Conservation (phyloP, 1,140 invertebrate species). For the Trichoplusia ni region DNA sequence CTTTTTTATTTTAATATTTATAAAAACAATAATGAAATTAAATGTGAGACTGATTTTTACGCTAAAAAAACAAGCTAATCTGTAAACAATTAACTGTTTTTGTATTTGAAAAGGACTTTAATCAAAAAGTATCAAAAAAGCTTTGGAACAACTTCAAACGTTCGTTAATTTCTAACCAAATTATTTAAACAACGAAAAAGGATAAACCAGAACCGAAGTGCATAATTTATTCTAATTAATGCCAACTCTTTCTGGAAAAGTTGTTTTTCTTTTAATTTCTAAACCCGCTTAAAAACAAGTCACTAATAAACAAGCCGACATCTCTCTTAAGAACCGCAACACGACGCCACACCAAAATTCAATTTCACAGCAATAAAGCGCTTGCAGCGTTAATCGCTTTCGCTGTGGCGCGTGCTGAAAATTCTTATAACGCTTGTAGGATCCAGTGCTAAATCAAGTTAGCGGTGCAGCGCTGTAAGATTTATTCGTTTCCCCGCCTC, state of each 20-base stretch:
- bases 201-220: too few relatives aligned
- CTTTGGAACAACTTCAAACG: too few relatives aligned
- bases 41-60: too few relatives aligned
- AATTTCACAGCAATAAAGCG: slow-evolving; percentile 11
- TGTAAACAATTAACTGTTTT: too few relatives aligned
- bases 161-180: not conserved
- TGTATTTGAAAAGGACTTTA: too few relatives aligned
- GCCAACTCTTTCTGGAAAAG: too few relatives aligned
- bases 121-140: too few relatives aligned
- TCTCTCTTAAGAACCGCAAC: slow-evolving; percentile 8
- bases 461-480: slow-evolving; percentile 20
- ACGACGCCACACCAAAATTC: slow-evolving; percentile 7
- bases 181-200: too few relatives aligned
- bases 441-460: slow-evolving; percentile 29
- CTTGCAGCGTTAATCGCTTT: slow-evolving; percentile 18
- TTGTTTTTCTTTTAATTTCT: not conserved
- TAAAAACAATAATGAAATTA: not conserved
- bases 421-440: slow-evolving; percentile 27
- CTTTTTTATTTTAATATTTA: not conserved
- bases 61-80: too few relatives aligned
- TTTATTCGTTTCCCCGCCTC: slow-evolving; percentile 26
- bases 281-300: not conserved
- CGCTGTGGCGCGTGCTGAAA: slow-evolving; percentile 13
- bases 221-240: too few relatives aligned
- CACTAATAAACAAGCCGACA: slow-evolving; percentile 11